Percentiles rank a stretch among this genome's conserved stretches.
Conservation (phyloP, 2,888 invertebrate genomes). For the Tuberolachnus salignus region DNA sequence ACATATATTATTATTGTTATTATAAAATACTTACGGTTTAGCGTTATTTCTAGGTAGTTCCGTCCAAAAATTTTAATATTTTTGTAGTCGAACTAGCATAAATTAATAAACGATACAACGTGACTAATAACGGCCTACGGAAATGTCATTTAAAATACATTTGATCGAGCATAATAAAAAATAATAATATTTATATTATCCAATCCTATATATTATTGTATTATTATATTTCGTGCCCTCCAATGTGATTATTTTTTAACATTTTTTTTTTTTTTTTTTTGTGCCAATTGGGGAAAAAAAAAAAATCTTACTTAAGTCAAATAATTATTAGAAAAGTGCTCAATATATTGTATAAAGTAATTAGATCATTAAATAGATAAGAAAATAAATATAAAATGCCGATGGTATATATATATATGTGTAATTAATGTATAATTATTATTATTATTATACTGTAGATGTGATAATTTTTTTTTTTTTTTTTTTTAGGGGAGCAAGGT, state of each 20-base stretch:
- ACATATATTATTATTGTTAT: slow-evolving; percentile 10
- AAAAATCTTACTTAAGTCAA: slow-evolving; percentile 52
- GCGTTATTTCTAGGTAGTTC: slow-evolving; percentile 54
- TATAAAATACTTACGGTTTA: slow-evolving; percentile 29
- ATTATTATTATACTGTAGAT: slow-evolving; percentile 38
- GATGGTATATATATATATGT: too few species aligned
- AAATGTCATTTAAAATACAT: slow-evolving; percentile 5
- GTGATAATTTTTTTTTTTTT: too few species aligned
- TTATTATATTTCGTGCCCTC: slow-evolving; percentile 37
- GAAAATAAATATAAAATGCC: slow-evolving; percentile 25
- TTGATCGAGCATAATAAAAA: neutral
- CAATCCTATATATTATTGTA: slow-evolving; percentile 44
- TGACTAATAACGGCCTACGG: slow-evolving; percentile 40
- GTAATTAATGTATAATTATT: neutral
- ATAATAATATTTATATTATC: slow-evolving; percentile 3
- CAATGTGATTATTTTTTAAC: slow-evolving; percentile 20
- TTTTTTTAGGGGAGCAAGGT: neutral
- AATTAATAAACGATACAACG: slow-evolving; percentile 10
- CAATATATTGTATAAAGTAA: slow-evolving; percentile 52
- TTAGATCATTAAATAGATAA: slow-evolving; percentile 30
- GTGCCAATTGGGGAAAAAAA: slow-evolving; percentile 32
- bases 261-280: slow-evolving; percentile 37
- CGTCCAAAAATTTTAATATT: slow-evolving; percentile 36
- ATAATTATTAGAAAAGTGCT: slow-evolving; percentile 53
- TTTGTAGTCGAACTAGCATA: slow-evolving; percentile 14